Percentiles rank a stretch among this genome's conserved stretches.
phyloP scores from a whole-genome alignment of 2,888 invertebrate species.

The Ophion ellenae region DNA sequence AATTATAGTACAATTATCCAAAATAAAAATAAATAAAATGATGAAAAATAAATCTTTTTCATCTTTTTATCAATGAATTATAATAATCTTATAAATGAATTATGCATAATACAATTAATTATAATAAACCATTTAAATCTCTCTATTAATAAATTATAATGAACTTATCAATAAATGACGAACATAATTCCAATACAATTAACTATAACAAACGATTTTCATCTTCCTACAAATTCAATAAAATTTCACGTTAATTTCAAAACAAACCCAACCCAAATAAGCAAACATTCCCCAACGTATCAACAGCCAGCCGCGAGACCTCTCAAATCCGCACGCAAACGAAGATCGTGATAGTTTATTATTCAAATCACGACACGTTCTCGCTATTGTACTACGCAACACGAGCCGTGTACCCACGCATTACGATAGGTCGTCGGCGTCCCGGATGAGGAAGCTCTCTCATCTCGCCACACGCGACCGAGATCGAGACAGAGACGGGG shows the following conservation, averaged over 20 bases:
- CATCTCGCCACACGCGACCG: slow-evolving; percentile 30
- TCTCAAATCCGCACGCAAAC: background rate
- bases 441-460: slow-evolving; percentile 61
- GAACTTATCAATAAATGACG: no score
- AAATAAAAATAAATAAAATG: no score
- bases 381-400: slow-evolving; percentile 5
- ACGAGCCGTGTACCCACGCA: slow-evolving; percentile 51
- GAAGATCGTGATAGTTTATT: slow-evolving; percentile 15
- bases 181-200: background rate
- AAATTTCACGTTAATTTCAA: background rate
- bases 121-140: no score
- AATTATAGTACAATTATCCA: no score
- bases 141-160: no score
- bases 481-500: slow-evolving; percentile 12
- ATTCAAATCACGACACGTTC: slow-evolving; percentile 8
- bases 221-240: background rate
- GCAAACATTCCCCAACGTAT: background rate
- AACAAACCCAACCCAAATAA: background rate
- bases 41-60: no score
- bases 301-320: background rate
- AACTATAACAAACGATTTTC: background rate
- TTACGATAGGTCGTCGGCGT: slow-evolving; percentile 49
- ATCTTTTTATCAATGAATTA: no score
- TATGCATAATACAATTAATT: no score
- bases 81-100: no score